Percentiles rank a stretch among this genome's conserved stretches.
phyloP scores from a whole-genome alignment of 2,888 invertebrate species.

The Oxycera nigricornis region DNA sequence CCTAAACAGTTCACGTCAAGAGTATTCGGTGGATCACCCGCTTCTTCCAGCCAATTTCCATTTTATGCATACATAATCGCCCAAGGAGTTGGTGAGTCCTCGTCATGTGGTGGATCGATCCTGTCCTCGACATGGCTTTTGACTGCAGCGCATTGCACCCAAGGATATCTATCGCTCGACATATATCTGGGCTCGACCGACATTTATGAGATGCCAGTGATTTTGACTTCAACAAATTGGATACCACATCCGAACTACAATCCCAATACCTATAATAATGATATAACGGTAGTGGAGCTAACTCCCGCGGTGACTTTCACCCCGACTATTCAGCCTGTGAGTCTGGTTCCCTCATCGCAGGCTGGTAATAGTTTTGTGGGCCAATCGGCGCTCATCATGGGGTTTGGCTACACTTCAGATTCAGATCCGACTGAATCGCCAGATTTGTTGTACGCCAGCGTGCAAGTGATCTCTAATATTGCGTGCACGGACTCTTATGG shows the following conservation, averaged over 20 bases:
- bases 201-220: constrained; percentile 34
- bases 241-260: constrained; percentile 42
- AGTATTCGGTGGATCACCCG: constrained; percentile 37
- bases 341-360: constrained; percentile 52
- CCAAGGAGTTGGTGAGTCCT: constrained; percentile 3
- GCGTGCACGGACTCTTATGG: constrained; percentile 45
- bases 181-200: constrained; percentile 43
- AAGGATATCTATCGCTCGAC: constrained; percentile 31
- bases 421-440: constrained; percentile 44
- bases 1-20: neutral
- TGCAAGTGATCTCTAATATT: constrained; percentile 44
- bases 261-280: constrained; percentile 43
- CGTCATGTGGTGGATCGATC: constrained; percentile 45
- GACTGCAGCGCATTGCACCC: constrained; percentile 45
- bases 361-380: constrained; percentile 53
- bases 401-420: constrained; percentile 59
- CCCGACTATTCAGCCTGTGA: constrained; percentile 55
- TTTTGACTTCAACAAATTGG: constrained; percentile 39
- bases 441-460: constrained; percentile 37
- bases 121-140: constrained; percentile 43
- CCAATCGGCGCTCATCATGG: constrained; percentile 55
- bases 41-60: constrained; percentile 44
- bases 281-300: constrained; percentile 42
- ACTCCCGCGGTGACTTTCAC: constrained; percentile 44
- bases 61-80: constrained; percentile 42